Percentiles rank a stretch among this genome's conserved stretches.
Evolutionary conservation across 2,888 invertebrate species (phyloP).

Genomic region (Abscondita cerata): DNA sequence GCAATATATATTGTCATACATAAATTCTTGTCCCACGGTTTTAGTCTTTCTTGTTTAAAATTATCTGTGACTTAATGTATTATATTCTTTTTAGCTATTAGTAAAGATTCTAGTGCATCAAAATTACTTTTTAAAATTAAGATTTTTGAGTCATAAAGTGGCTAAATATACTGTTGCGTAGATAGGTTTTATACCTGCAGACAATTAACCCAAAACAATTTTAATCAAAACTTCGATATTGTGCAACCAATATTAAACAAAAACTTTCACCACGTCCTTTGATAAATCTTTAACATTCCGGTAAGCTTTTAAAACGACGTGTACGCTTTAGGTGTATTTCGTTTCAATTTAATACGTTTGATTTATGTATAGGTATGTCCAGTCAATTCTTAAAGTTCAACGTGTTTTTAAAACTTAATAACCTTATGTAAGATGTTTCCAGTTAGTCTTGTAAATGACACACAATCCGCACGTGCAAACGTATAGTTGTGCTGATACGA

Average conservation of each 20-base stretch:
- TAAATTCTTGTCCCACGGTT: constrained; percentile 55
- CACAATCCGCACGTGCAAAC: not conserved
- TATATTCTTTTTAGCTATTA: constrained; percentile 38
- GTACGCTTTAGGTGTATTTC: constrained; percentile 34
- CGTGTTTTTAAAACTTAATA: constrained; percentile 40
- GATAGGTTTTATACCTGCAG: too few species aligned
- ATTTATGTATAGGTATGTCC: constrained; percentile 27
- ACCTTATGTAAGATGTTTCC: constrained; percentile 41
- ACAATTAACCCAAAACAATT: not conserved
- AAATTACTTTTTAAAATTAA: too few species aligned
- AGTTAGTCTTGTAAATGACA: constrained; percentile 17
- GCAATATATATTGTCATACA: constrained; percentile 50
- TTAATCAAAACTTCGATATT: constrained; percentile 6
- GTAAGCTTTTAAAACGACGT: constrained; percentile 18
- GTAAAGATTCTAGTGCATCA: constrained; percentile 6
- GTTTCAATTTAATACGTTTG: constrained; percentile 29
- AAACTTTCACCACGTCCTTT: constrained; percentile 22
- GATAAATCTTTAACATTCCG: constrained; percentile 23
- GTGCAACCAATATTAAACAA: constrained; percentile 7
- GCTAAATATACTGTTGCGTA: too few species aligned
- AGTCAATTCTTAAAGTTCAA: constrained; percentile 37
- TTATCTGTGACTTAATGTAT: constrained; percentile 45
- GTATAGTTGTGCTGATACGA: too few species aligned
- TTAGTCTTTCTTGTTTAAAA: constrained; percentile 45
- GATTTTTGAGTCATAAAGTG: too few species aligned